Percentiles rank a stretch among this genome's conserved stretches.
Evolutionary conservation across 37 sponge, comb jelly and placozoan species (phyloP).

Genomic region (Aplysina aerophoba): DNA sequence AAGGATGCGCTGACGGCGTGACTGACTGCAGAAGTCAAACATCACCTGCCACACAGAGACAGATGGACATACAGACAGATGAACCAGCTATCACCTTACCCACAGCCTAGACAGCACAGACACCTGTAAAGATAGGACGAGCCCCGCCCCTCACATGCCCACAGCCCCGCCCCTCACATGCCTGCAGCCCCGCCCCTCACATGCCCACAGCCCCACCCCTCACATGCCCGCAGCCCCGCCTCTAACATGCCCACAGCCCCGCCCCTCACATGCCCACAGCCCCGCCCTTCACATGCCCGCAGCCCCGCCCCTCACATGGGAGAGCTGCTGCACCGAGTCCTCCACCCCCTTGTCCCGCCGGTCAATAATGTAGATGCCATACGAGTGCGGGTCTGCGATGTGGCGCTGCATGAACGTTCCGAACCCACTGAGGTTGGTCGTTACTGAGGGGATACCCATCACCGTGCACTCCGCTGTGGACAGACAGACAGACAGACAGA

Average conservation of each 20-base stretch:
- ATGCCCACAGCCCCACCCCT: no score
- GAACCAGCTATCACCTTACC: no score
- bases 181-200: no score
- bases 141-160: no score
- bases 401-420: conserved; percentile 96
- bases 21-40: conserved; percentile 86
- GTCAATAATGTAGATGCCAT: conserved; percentile 98
- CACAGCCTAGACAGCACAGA: no score
- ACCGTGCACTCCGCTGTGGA: conserved; percentile 93
- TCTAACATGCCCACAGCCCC: not conserved
- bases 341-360: conserved; percentile 79
- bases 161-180: no score
- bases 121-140: no score
- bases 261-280: not conserved
- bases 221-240: no score
- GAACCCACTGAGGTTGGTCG: conserved; percentile 98
- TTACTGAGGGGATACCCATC: conserved; percentile 98
- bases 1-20: conserved; percentile 91
- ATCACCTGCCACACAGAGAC: conserved; percentile 54
- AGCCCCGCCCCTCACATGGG: conserved; percentile 61
- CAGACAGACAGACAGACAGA: conserved; percentile 4
- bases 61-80: no score
- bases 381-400: conserved; percentile 89
- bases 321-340: conserved; percentile 88
- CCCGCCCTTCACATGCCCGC: not conserved